Base-by-base conservation (phyloP, 2,797 vertebrate species). In the Enteromius argenteus region DNA sequence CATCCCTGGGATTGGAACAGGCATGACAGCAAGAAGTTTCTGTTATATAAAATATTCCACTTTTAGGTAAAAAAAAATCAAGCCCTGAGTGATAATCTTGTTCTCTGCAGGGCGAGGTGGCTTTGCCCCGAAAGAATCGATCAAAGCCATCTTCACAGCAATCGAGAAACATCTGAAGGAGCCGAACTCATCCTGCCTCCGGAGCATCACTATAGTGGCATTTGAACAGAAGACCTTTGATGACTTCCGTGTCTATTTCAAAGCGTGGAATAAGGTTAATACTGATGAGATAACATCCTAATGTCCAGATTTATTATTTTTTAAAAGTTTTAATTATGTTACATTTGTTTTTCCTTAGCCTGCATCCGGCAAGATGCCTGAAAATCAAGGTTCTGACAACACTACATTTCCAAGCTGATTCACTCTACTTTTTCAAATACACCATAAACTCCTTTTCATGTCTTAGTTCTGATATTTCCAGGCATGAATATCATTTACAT, bases 1-100 rank as follows among this genome's bases (percentile, higher is more conserved):
- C 23, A 75, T 93, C 58, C 92, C 92, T 66, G 89, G 90, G 15
- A 88, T 93, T 39, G 92, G 92, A 42, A 93, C 92, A 80, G 92
- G 92, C 91, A 56, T 82, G 62, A 75, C 23, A 14, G 21, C 14
- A 60, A 56, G 14, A 32, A 23, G 5, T 13, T 11, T 53, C 30
- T 46, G 9, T 14, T 1, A 49, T 66, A 11, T 4, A 49, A 64
- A 37, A n/a, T 11, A 27, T 5, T 17, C 0, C 44, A 15, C 1
- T 46, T 3, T 46, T 13, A 13, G 44, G 42, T 10, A 46, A 46
- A 15, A 46, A 39, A 37, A 37, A 5, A 56, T 39, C 2, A 14
- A 66, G 21, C n/a, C 0, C 6, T 21, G 5, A 58, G 58, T n/a
- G 13, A 32, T 19, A 23, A 44, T 27, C 46, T 35, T 35, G 39